A percentile compares a stretch with the other conserved stretches of the same genome.
These are phyloP conservation scores for Argopecten irradians DNA, from an alignment of 1,140 invertebrate genomes.

Conservation along the genomic window DNA sequence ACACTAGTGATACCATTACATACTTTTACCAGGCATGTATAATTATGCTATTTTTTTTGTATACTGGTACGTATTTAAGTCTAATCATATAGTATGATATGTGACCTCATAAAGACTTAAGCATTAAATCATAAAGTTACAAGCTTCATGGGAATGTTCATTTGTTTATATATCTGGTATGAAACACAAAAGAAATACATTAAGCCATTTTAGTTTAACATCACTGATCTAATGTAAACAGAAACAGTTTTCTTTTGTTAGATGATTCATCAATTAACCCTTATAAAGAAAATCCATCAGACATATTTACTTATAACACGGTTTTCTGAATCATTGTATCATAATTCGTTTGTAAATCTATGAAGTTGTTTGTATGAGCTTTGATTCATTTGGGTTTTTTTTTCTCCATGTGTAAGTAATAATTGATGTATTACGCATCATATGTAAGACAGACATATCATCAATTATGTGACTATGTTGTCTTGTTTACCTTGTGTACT, in stretches of 20 bases:
- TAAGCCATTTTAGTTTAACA: background rate
- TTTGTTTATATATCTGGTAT: background rate
- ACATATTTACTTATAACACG: too few relatives aligned
- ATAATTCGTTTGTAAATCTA: background rate
- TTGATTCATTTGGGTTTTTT: background rate
- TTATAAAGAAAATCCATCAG: conserved; percentile 20
- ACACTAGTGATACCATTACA: too few relatives aligned
- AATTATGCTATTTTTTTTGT: too few relatives aligned
- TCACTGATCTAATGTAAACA: background rate
- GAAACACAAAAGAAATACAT: conserved; percentile 16
- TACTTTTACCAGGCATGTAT: too few relatives aligned
- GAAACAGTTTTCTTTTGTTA: background rate
- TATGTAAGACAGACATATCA: too few relatives aligned
- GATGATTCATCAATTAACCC: background rate
- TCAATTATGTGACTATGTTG: too few relatives aligned
- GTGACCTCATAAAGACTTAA: background rate
- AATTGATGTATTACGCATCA: background rate
- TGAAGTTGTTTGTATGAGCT: background rate
- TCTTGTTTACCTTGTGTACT: too few relatives aligned
- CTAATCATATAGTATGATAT: too few relatives aligned
- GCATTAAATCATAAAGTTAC: background rate
- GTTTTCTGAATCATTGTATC: background rate
- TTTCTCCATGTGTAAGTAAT: background rate
- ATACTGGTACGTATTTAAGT: too few relatives aligned
- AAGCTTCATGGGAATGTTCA: background rate